Evolutionary conservation across 2,888 invertebrate species (phyloP).

Genomic region (Coenonympha glycerion): DNA sequence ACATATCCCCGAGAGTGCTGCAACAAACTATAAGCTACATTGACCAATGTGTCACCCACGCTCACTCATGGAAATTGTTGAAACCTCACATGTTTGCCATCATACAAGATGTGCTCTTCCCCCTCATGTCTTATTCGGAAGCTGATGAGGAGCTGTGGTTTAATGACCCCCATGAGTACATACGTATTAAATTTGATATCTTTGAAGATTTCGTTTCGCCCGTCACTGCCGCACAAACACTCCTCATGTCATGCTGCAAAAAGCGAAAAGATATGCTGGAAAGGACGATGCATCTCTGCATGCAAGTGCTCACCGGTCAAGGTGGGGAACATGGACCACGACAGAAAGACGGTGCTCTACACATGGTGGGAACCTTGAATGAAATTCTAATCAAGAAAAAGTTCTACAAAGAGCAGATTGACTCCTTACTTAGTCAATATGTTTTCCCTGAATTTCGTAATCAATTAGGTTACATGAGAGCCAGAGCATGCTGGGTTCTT

Average conservation of each 20-base stretch:
- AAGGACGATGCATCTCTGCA: slow-evolving; percentile 93
- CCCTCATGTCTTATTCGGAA: slow-evolving; percentile 95
- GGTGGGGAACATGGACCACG: slow-evolving; percentile 67
- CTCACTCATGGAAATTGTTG: slow-evolving; percentile 96
- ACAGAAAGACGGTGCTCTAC: slow-evolving; percentile 97
- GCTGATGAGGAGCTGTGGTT: slow-evolving; percentile 97
- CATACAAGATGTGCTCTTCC: slow-evolving; percentile 96
- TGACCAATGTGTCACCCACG: slow-evolving; percentile 90
- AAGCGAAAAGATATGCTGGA: slow-evolving; percentile 97
- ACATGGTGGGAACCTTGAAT: slow-evolving; percentile 96
- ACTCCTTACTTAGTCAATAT: slow-evolving; percentile 90
- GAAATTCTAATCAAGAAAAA: slow-evolving; percentile 94
- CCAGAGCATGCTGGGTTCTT: slow-evolving; percentile 96
- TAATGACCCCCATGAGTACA: slow-evolving; percentile 97
- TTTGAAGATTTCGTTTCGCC: slow-evolving; percentile 98
- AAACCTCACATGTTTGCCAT: slow-evolving; percentile 97
- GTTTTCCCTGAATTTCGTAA: slow-evolving; percentile 95
- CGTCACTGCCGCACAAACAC: slow-evolving; percentile 92
- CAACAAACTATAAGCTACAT: slow-evolving; percentile 95
- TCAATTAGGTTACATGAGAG: slow-evolving; percentile 88
- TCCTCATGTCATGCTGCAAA: slow-evolving; percentile 91
- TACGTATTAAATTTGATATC: slow-evolving; percentile 96
- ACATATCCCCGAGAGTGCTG: slow-evolving; percentile 92
- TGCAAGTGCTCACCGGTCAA: slow-evolving; percentile 79
- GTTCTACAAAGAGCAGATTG: slow-evolving; percentile 94